phyloP scores from a whole-genome alignment of 2,888 invertebrate genomes.

The Chrysina gloriosa region DNA sequence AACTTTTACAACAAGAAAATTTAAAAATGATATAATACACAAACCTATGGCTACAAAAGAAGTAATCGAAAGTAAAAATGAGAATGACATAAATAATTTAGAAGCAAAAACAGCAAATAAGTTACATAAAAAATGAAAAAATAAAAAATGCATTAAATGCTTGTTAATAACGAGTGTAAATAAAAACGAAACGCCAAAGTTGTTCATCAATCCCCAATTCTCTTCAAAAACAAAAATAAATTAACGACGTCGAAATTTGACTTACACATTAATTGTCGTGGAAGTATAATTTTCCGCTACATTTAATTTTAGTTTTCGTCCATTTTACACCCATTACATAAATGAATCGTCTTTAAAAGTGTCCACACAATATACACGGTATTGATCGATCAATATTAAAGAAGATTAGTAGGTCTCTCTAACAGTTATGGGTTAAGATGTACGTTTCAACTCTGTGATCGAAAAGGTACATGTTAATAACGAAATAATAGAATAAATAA shows the following conservation, averaged over 20 bases:
- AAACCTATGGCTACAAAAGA: slow-evolving; percentile 14
- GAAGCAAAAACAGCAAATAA: slow-evolving; percentile 38
- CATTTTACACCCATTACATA: slow-evolving; percentile 12
- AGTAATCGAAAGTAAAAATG: slow-evolving; percentile 7
- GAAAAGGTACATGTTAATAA: no score
- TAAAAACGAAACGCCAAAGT: background rate
- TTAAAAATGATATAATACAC: slow-evolving; percentile 33
- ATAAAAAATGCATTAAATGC: slow-evolving; percentile 48
- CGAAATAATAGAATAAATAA: slow-evolving; percentile 22
- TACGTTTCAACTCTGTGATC: background rate
- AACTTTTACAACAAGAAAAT: slow-evolving; percentile 36
- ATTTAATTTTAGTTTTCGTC: no score
- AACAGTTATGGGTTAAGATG: background rate
- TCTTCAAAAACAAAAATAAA: background rate
- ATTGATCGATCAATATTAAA: background rate
- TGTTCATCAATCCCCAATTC: background rate
- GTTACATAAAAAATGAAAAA: slow-evolving; percentile 45
- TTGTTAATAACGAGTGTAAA: slow-evolving; percentile 36
- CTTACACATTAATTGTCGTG: background rate
- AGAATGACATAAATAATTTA: slow-evolving; percentile 31
- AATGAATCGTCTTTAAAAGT: background rate
- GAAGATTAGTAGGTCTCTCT: background rate
- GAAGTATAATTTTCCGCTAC: background rate
- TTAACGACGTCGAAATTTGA: background rate
- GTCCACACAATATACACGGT: background rate